Evolutionary conservation across 2,888 invertebrate genomes (phyloP).

Genomic region (Resseliella maxima): DNA sequence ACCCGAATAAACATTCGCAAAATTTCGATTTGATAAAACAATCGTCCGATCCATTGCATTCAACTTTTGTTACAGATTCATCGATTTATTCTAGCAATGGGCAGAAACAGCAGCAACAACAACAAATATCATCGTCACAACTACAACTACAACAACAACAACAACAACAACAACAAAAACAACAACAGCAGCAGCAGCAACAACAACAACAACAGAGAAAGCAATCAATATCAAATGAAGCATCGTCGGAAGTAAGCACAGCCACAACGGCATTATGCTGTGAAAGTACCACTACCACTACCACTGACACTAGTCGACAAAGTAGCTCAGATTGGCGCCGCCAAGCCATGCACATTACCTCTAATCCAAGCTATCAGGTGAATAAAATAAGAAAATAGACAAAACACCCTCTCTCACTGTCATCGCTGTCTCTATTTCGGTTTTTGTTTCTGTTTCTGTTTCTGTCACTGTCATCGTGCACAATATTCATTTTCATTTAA

Average conservation of each 20-base stretch:
- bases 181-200: slow-evolving; percentile 57
- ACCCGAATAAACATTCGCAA: background rate
- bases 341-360: slow-evolving; percentile 67
- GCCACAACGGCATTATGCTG: slow-evolving; percentile 51
- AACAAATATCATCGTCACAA: background rate
- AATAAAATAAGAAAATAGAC: slow-evolving; percentile 56
- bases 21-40: slow-evolving; percentile 51
- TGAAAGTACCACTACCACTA: background rate
- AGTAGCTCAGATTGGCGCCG: slow-evolving; percentile 61
- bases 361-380: slow-evolving; percentile 68
- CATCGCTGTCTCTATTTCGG: background rate
- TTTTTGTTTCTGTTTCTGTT: too few species aligned
- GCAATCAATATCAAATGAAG: slow-evolving; percentile 58
- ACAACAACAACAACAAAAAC: slow-evolving; percentile 60
- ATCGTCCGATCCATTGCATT: slow-evolving; percentile 43
- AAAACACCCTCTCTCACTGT: background rate
- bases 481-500: slow-evolving; percentile 25
- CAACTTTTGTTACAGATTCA: slow-evolving; percentile 18
- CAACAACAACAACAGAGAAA: slow-evolving; percentile 59
- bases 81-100: slow-evolving; percentile 57
- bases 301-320: background rate
- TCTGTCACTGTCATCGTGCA: too few species aligned
- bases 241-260: background rate
- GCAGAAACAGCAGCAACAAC: background rate
- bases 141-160: slow-evolving; percentile 5